Evolutionary conservation across 1,140 invertebrate genomes (phyloP).

Genomic region (Caenorhabditis remanei): DNA sequence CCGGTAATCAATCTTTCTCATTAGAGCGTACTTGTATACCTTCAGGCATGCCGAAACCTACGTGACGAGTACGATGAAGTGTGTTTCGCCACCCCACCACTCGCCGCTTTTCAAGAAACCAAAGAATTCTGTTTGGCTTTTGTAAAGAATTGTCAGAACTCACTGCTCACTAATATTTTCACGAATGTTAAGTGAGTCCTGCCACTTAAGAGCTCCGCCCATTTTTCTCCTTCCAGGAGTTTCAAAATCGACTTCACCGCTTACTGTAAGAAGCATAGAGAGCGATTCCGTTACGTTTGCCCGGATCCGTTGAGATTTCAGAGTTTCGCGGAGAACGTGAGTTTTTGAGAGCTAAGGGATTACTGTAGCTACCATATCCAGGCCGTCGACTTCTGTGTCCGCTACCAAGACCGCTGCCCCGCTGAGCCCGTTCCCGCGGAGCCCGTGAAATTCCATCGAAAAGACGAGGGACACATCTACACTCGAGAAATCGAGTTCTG

Average conservation of each 20-base stretch:
- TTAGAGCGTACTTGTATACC: neutral
- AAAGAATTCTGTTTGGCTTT: constrained; percentile 65
- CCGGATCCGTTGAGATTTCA: constrained; percentile 66
- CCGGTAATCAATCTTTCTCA: neutral
- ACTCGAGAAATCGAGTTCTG: constrained; percentile 57
- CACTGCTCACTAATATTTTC: constrained; percentile 54
- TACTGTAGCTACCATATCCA: neutral
- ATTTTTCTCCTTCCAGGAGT: constrained; percentile 54
- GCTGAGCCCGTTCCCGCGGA: constrained; percentile 56
- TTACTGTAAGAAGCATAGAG: constrained; percentile 63
- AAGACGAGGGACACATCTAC: constrained; percentile 61
- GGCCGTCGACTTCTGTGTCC: constrained; percentile 64
- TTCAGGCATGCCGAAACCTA: constrained; percentile 45
- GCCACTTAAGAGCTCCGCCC: neutral
- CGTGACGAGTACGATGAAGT: constrained; percentile 58
- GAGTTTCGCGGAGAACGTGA: constrained; percentile 57
- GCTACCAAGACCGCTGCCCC: constrained; percentile 64
- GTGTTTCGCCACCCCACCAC: constrained; percentile 56
- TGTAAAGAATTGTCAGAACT: constrained; percentile 58
- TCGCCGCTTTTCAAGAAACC: constrained; percentile 58
- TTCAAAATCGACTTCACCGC: constrained; percentile 63
- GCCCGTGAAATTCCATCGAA: constrained; percentile 62
- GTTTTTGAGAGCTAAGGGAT: neutral
- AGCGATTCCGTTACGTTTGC: constrained; percentile 65
- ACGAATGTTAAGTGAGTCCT: constrained; percentile 54